Evolutionary conservation across 2,888 invertebrate species (phyloP), one percentile per base, ranked within the genome.

Genomic region (Carpatolechia fugitivella): DNA sequence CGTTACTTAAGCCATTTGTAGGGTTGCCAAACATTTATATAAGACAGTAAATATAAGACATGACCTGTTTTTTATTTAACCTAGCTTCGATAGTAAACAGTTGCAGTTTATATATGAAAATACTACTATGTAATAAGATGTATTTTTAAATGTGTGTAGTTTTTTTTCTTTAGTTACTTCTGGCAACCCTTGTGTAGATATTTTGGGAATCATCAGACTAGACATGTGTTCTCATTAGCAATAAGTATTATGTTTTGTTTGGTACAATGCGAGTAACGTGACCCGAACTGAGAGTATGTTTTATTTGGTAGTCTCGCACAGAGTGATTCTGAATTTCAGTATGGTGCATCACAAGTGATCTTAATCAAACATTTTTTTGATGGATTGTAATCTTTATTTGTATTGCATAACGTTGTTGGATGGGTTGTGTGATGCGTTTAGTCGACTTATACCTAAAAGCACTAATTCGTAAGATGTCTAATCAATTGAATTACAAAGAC

Each of bases 201-300:
- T 62, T 61, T 67, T 71, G 61, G 63, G 66, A 67, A 64, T 59
- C 63, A 61, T 69, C 71, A 67, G 68, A 72, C 73, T 77, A 65
- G 65, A 69, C 72, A 80, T 77, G 83, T 84, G 83, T 84, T 84
- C 81, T 68, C 65, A 60, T 72, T 74, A 72, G 74, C 13, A 65
- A 68, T 76, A 71, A 73, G 70, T 68, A 66, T 58, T 60, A 58
- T 57, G 58, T 54, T 61, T 60, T 41, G 40, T 41, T 41, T 41
- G 20, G 18, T 41, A 18, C 18, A 41, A 20, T 41, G 18, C 18
- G 55, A 53, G 56, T 16, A 31, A 16, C 16, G 47, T 16, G 47
- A 47, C 31, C 47, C 31, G 47, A 47, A 47, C 13, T 46, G 14
- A 47, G 16, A 30, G 30, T 13, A 14, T 49, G 35, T 36, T 36